Evolutionary conservation across 2,888 invertebrate species (phyloP).

Genomic region (Empis livida): DNA sequence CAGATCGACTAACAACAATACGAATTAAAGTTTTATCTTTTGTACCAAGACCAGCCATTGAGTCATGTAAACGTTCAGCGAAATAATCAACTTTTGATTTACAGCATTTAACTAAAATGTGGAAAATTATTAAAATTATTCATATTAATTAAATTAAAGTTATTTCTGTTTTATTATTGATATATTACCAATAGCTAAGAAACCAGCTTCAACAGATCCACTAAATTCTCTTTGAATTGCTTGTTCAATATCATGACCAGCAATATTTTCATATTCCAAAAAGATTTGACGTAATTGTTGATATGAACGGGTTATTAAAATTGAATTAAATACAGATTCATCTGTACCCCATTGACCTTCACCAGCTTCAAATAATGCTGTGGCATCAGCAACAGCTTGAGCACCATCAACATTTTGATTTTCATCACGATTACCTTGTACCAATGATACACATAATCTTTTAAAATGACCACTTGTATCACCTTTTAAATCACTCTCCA

Average conservation of each 20-base stretch:
- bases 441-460: constrained; percentile 74
- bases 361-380: constrained; percentile 61
- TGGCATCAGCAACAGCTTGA: constrained; percentile 70
- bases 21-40: constrained; percentile 86
- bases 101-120: constrained; percentile 78
- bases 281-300: constrained; percentile 78
- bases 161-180: background rate
- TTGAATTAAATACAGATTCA: constrained; percentile 75
- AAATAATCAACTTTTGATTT: constrained; percentile 86
- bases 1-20: constrained; percentile 79
- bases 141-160: background rate
- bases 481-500: constrained; percentile 77
- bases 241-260: constrained; percentile 72
- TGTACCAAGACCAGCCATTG: constrained; percentile 80
- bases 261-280: constrained; percentile 67
- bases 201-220: constrained; percentile 72
- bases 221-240: constrained; percentile 82
- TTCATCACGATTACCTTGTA: constrained; percentile 83
- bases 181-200: constrained; percentile 70
- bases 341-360: constrained; percentile 85
- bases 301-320: constrained; percentile 77
- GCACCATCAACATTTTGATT: constrained; percentile 69
- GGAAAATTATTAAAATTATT: too few relatives aligned
- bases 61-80: constrained; percentile 77
- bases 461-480: constrained; percentile 96